Conservation (phyloP, 2,113 vertebrate species). For the Crotalus viridis region DNA sequence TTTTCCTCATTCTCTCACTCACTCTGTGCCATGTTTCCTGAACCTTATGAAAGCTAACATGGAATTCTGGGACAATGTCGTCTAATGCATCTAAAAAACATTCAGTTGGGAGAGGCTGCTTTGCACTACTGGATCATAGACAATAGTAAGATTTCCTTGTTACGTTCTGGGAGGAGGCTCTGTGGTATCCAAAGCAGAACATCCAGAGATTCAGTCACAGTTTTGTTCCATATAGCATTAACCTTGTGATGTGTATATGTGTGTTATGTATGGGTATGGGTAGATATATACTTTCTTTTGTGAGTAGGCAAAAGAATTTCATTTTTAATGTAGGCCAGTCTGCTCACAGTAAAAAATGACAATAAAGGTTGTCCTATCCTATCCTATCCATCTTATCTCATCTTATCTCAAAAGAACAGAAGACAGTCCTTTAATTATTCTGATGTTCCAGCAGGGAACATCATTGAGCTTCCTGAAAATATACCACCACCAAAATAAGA, state of each 20-base stretch:
- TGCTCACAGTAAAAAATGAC: no score
- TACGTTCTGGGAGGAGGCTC: no score
- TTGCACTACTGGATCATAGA: neutral
- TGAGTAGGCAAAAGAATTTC: no score
- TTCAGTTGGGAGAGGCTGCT: neutral
- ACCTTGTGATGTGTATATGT: no score
- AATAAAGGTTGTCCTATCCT: no score
- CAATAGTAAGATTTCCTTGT: neutral
- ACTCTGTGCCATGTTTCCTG: neutral
- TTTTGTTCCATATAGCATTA: no score
- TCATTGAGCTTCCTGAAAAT: neutral
- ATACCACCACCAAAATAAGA: neutral
- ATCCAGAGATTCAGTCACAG: no score
- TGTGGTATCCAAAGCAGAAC: no score
- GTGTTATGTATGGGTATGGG: no score
- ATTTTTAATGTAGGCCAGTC: no score
- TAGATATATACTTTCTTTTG: no score
- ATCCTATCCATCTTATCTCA: no score
- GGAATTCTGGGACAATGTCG: neutral
- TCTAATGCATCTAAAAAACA: neutral
- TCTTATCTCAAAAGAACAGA: neutral
- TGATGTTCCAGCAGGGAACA: neutral
- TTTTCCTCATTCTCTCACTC: neutral
- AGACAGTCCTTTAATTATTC: neutral
- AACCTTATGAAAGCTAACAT: neutral